A percentile compares a stretch with the other conserved stretches of the same genome.
These are phyloP conservation scores for Diachrysia chrysitis DNA, from an alignment of 2,888 invertebrate genomes.

Conservation along the genomic window DNA sequence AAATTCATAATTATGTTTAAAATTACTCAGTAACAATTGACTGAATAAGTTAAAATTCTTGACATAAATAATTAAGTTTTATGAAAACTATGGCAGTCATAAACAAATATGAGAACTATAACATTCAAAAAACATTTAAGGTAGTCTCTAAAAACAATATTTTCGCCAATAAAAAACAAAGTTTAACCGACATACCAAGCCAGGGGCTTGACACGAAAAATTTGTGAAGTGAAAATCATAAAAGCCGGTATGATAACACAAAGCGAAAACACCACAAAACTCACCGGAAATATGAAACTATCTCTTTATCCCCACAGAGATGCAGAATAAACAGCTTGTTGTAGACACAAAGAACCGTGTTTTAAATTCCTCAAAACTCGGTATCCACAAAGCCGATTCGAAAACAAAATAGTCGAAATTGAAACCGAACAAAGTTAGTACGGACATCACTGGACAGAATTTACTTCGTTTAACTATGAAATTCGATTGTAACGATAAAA, in stretches of 20 bases:
- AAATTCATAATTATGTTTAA: too few species aligned
- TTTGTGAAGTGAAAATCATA: background rate
- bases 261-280: slow-evolving; percentile 10
- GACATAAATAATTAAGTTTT: too few species aligned
- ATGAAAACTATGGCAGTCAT: too few species aligned
- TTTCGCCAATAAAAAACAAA: background rate
- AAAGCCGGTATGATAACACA: slow-evolving; percentile 6
- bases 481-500: slow-evolving; percentile 52
- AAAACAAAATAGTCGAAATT: slow-evolving; percentile 40
- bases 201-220: background rate
- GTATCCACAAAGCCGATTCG: slow-evolving; percentile 28
- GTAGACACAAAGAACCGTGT: slow-evolving; percentile 41
- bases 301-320: slow-evolving; percentile 28
- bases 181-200: background rate
- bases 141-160: background rate
- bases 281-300: slow-evolving; percentile 9
- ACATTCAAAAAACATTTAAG: too few species aligned
- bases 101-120: too few species aligned
- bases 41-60: too few species aligned
- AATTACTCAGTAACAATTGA: too few species aligned
- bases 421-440: slow-evolving; percentile 49
- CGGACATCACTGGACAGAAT: slow-evolving; percentile 36
- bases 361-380: slow-evolving; percentile 51
- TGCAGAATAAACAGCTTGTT: slow-evolving; percentile 28
- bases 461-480: slow-evolving; percentile 53